These are phyloP conservation scores for Pristionchus maxplancki DNA, from an alignment of 2,888 invertebrate species.

Conservation along the genomic window DNA sequence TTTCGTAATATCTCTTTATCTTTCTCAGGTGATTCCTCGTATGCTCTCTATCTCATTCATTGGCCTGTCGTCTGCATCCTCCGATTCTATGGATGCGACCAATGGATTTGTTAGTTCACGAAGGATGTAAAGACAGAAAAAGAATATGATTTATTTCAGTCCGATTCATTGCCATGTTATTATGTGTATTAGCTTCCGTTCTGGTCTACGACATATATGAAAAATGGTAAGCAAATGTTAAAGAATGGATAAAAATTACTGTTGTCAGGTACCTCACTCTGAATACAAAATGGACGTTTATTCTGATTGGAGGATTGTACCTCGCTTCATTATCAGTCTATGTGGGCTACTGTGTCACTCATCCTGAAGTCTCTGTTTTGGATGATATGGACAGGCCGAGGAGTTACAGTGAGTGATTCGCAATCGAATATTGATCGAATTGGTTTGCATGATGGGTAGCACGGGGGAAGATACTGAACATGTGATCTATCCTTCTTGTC, in stretches of 20 bases:
- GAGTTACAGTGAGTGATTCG: not conserved
- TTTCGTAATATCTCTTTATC: not conserved
- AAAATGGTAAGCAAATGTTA: not conserved
- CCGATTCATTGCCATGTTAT: not conserved
- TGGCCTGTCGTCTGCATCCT: conserved; percentile 25
- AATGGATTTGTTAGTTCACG: not conserved
- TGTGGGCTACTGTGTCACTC: not conserved
- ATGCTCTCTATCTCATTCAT: conserved; percentile 34
- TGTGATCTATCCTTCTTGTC: too few species aligned
- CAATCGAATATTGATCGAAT: too few species aligned
- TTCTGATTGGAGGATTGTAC: not conserved
- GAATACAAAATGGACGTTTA: not conserved
- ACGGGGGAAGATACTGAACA: too few species aligned
- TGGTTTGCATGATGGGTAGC: too few species aligned
- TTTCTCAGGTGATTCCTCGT: conserved; percentile 19
- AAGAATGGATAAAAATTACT: too few species aligned
- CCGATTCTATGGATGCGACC: not conserved
- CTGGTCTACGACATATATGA: not conserved
- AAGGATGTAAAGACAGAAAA: not conserved
- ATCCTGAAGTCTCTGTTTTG: not conserved
- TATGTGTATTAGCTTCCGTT: not conserved
- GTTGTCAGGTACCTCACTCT: conserved; percentile 11
- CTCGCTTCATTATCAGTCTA: not conserved
- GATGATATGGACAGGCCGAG: not conserved
- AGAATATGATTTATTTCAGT: not conserved